phyloP scores from a whole-genome alignment of 2,797 vertebrate genomes.

The Dallia pectoralis region DNA sequence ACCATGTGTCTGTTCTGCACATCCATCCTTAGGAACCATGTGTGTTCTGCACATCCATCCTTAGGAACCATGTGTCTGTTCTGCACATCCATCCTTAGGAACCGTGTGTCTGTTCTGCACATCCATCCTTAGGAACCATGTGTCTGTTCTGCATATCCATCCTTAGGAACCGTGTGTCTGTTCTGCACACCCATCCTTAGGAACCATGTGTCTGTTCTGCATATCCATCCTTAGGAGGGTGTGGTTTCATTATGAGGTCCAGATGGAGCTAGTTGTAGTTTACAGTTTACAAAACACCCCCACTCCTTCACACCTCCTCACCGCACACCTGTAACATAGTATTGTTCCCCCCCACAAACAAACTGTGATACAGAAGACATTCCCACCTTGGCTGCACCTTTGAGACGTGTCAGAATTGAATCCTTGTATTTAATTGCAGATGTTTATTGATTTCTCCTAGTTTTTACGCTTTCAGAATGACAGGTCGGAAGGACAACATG shows the following conservation, averaged over 20 bases:
- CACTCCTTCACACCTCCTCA: not conserved
- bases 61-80: too few relatives aligned
- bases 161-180: too few relatives aligned
- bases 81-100: not conserved
- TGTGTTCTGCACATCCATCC: not conserved
- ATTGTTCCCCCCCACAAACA: not conserved
- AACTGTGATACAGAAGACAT: too few relatives aligned
- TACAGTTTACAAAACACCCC: not conserved
- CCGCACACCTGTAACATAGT: not conserved
- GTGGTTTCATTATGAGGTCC: not conserved
- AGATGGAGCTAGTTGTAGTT: not conserved
- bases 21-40: not conserved
- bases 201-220: too few relatives aligned
- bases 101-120: too few relatives aligned
- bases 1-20: not conserved
- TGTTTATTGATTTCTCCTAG: too few relatives aligned
- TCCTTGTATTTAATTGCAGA: too few relatives aligned
- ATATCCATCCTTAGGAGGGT: not conserved
- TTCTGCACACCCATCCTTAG: not conserved
- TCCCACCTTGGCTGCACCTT: too few relatives aligned
- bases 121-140: too few relatives aligned
- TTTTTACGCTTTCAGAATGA: too few relatives aligned
- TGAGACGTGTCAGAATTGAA: too few relatives aligned
- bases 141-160: not conserved
- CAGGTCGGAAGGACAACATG: not conserved